Evolutionary conservation across 1,140 invertebrate genomes (phyloP), one percentile per base, ranked within the genome.

Genomic region (Drosophila dunni): DNA sequence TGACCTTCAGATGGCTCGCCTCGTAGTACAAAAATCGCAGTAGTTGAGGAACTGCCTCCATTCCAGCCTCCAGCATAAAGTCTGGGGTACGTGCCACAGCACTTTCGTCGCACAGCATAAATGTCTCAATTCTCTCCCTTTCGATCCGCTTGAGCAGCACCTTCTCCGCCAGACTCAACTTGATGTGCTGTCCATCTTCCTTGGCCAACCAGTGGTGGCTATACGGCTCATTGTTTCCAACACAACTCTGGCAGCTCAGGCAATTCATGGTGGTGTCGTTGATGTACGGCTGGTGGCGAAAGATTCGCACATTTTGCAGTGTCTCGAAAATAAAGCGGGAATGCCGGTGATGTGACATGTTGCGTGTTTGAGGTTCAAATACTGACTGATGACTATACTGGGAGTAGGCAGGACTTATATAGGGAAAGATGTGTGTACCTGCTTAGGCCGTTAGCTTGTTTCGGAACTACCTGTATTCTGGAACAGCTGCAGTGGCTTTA

Each of bases 61-160:
- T 81, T n/a, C 82, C 82, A 0, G 82, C 78, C 7, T 86, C 75
- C 20, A 86, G 24, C 10, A 85, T 36, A 20, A 85, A 85, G 8
- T 72, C 78, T 15, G 67, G 75, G 0, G 82, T 81, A 11, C 82
- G 80, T 0, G 34, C 9, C 7, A 56, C 17, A 0, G 63, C 48
- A 33, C 75, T 86, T 7, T 73, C 82, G 50, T 85, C 82, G 61
- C 79, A 85, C 4, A 85, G 50, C n/a, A 85, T 34, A 34, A 86
- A 85, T 2, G 68, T 78, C n/a, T 86, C 79, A 13, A 86, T 38
- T 0, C 38, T 48, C 29, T 74, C 40, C 17, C 36, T 33, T 3
- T 86, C 82, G 33, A 86, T 82, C 0, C 40, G 46, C 15, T 76
- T 60, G 0, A 86, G 57, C 8, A 86, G 20, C 7, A 64, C 2